Conservation (phyloP, 2,113 vertebrate species). For the Rhinolophus ferrumequinum region DNA sequence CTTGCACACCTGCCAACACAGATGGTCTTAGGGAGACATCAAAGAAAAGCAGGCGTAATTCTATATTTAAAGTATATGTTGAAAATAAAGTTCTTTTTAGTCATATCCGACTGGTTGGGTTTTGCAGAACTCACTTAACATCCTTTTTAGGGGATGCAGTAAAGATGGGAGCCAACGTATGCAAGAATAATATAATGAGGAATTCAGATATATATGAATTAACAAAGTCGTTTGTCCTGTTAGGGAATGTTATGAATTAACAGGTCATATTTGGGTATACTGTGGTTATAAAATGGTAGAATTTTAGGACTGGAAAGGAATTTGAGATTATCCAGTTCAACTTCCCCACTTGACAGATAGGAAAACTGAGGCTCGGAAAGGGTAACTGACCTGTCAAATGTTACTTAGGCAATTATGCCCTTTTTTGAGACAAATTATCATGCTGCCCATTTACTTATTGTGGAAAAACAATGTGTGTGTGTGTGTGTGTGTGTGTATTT, state of each 20-base stretch:
- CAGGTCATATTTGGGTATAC: background rate
- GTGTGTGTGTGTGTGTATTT: background rate
- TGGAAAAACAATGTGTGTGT: background rate
- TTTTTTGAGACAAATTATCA: background rate
- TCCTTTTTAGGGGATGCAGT: background rate
- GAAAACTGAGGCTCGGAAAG: background rate
- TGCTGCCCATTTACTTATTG: background rate
- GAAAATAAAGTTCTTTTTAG: background rate
- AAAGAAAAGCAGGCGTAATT: background rate
- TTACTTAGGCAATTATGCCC: background rate
- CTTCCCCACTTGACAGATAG: background rate
- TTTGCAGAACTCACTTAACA: background rate
- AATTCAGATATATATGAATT: background rate
- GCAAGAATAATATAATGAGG: background rate
- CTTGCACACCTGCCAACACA: background rate
- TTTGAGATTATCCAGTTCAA: background rate
- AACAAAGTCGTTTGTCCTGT: background rate
- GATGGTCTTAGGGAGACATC: background rate
- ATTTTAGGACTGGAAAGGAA: background rate
- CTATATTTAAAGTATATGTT: background rate
- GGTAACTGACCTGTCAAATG: background rate
- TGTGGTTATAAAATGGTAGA: background rate
- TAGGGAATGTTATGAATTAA: background rate
- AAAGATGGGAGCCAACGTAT: background rate
- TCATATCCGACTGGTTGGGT: background rate